Evolutionary conservation across 2,113 vertebrate species (phyloP), one percentile per base, ranked within the genome.

Genomic region (Anser brachyrhynchus): DNA sequence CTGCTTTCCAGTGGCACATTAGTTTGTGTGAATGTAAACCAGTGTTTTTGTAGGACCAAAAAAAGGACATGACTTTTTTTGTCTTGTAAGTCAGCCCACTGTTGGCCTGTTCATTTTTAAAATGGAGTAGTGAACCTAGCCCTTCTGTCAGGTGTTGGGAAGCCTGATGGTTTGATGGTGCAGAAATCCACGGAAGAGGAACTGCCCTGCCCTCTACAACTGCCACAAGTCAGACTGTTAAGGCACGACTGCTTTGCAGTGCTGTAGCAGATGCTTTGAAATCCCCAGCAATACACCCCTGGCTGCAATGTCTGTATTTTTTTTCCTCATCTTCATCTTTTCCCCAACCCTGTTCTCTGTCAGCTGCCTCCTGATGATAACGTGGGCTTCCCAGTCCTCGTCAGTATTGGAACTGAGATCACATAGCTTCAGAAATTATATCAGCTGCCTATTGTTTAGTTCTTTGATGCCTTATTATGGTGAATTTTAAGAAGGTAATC

Each of bases 311-410:
- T 74, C 37, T n/a, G 10, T n/a, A 16, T 82, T 71, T 75, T 74
- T 13, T 41, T 15, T 79, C 20, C 39, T 73, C 17, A 5, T 69
- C 11, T 28, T 73, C 21, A 10, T 59, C 8, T 8, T 73, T 77
- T 49, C 13, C 20, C 7, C 6, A 23, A 2, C 8, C 17, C 18
- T 14, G 3, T 59, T 7, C 17, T 76, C 21, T 57, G 52, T 79
- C 57, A 70, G 21, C 51, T 61, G 28, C 54, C 6, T 74, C 12
- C 44, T 57, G 26, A 17, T 57, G 26, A 17, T 65, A 77, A 44
- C 6, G 11, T 0, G 1, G 44, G 3, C 59, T 81, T 70, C 35
- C 5, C 25, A 73, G 0, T 73, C 31, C 28, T 55, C 54, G 49
- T 84, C n/a, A 33, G 35, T 46, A 18, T 52, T 62, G 35, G 8